Conservation (phyloP, 2,888 invertebrate genomes). For the Xiphydria camelus region DNA sequence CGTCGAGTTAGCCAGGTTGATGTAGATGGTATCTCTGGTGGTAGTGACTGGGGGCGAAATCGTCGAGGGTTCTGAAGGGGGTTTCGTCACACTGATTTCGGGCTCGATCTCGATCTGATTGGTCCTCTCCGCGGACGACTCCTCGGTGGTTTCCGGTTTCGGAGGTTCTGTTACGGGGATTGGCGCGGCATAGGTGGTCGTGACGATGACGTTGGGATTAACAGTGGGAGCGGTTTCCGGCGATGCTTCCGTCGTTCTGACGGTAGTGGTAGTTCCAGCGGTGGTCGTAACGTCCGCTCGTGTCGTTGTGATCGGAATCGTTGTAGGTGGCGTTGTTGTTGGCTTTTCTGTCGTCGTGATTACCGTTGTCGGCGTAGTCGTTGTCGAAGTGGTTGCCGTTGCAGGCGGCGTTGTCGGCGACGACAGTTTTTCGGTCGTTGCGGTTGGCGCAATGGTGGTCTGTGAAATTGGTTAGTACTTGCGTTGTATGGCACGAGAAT, state of each 20-base stretch:
- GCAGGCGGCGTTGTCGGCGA: conserved; percentile 29
- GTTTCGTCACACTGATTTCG: conserved; percentile 26
- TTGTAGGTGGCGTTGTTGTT: conserved; percentile 19
- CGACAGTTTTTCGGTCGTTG: conserved; percentile 11
- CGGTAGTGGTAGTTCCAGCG: conserved; percentile 40
- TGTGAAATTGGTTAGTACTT: conserved; percentile 58
- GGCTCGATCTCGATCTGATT: conserved; percentile 31
- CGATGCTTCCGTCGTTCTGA: conserved; percentile 13
- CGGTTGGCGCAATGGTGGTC: conserved; percentile 35
- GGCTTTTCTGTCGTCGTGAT: conserved; percentile 32
- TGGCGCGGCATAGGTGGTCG: conserved; percentile 30
- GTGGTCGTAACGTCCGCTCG: conserved; percentile 45
- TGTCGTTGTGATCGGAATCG: conserved; percentile 2
- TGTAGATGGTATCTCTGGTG: conserved; percentile 8
- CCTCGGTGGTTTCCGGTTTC: conserved; percentile 31
- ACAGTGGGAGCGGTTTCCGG: conserved; percentile 17
- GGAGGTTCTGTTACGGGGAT: conserved; percentile 28
- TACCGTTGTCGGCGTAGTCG: conserved; percentile 29
- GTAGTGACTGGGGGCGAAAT: conserved; percentile 23
- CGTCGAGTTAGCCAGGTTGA: conserved; percentile 1
- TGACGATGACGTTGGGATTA: no score
- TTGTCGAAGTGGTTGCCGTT: conserved; percentile 28
- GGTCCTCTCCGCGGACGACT: conserved; percentile 31
- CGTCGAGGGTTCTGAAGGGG: conserved; percentile 31
- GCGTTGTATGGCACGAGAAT: conserved; percentile 51